These are phyloP conservation scores for Pristionchus fissidentatus DNA, from an alignment of 2,888 invertebrate genomes.

Conservation along the genomic window DNA sequence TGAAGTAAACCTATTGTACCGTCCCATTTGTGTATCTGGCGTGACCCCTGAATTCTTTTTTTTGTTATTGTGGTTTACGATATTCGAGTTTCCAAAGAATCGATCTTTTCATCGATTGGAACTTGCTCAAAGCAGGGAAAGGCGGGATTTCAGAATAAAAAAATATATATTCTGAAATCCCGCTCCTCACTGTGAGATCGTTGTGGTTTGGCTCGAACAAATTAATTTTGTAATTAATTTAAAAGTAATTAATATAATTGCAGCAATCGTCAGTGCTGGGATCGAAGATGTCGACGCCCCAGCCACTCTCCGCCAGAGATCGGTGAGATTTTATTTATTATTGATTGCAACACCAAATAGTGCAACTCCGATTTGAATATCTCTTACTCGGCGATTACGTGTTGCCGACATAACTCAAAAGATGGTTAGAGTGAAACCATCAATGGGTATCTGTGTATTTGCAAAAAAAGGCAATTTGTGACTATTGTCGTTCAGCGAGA, in stretches of 20 bases:
- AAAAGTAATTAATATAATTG: conserved; percentile 2
- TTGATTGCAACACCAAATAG: too few species aligned
- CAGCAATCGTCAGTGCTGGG: background rate
- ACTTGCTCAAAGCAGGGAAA: background rate
- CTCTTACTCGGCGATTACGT: too few species aligned
- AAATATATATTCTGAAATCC: background rate
- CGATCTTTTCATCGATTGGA: conserved; percentile 39
- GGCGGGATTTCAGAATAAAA: background rate
- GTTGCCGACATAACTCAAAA: too few species aligned
- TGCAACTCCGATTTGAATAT: background rate
- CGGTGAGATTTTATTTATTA: too few species aligned
- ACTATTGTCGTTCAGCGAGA: conserved; percentile 80
- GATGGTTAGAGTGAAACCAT: too few species aligned
- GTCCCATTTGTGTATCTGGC: background rate
- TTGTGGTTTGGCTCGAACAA: conserved; percentile 8
- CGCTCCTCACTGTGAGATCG: background rate
- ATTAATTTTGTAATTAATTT: background rate
- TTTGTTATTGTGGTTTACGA: background rate
- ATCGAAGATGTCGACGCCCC: conserved; percentile 36
- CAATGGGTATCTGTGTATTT: too few species aligned
- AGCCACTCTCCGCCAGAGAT: conserved; percentile 43
- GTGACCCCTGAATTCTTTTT: background rate
- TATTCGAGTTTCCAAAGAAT: background rate
- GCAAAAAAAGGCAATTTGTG: background rate
- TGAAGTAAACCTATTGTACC: background rate